Evolutionary conservation across 2,113 vertebrate species (phyloP), one percentile per base, ranked within the genome.

Genomic region (Rutilus rutilus): DNA sequence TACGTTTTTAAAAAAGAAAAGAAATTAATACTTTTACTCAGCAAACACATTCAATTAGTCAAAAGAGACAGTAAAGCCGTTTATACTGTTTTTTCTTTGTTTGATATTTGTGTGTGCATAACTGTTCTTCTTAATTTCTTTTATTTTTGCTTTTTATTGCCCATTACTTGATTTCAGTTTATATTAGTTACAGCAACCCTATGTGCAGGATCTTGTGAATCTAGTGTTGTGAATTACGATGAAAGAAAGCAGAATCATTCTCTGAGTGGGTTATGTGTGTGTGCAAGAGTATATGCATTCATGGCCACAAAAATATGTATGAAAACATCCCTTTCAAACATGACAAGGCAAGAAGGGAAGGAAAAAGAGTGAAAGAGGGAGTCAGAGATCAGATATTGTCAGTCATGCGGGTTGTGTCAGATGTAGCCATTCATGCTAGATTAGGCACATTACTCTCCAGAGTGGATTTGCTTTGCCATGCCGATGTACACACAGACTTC

Each of bases 331-430:
- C n/a, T 65, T 82, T 82, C n/a, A 82, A 69, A 83, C 69, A 84
- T 73, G 75, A 87, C 60, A 82, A 59, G 59, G 59, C 39, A 75
- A 39, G 21, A 1, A 6, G 64, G 14, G 17, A 23, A 62, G 21
- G 52, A 3, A 23, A 23, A 60, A 9, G 30, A 79, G 27, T 50
- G 50, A 47, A 36, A 69, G 62, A 54, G 23, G 47, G 60, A 42
- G 25, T 45, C 33, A 67, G 39, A 47, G 25, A 60, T 79, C 79
- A 78, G 79, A 82, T 52, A 79, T 83, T 77, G 77, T 86, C 65
- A 78, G 60, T 78, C 47, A 85, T 78, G 73, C 30, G 21, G 59
- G 47, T 25, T 73, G 62, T 83, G 64, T 83, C 80, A 86, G 64
- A 83, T 59, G 57, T 69, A 60, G n/a, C 27, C 30, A 73, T 83